Conservation (phyloP, 2,888 invertebrate species). For the Boloria euphrosyne region DNA sequence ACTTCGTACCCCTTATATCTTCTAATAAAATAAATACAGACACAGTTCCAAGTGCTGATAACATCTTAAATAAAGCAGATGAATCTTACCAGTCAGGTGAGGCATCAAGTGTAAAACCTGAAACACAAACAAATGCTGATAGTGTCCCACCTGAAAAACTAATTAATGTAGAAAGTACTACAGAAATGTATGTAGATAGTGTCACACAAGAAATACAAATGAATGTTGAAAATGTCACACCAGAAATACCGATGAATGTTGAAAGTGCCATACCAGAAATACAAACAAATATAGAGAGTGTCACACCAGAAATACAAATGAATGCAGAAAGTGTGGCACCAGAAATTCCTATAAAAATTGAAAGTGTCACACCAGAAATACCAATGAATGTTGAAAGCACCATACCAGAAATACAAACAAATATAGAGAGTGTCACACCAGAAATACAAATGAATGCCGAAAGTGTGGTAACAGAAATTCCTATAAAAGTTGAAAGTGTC, state of each 20-base stretch:
- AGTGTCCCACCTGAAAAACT: too few relatives aligned
- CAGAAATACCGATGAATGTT: not conserved
- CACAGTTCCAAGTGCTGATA: constrained; percentile 6
- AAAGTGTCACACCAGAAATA: too few relatives aligned
- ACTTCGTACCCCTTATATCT: not conserved
- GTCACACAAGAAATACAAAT: too few relatives aligned
- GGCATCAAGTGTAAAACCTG: not conserved
- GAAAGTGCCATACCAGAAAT: not conserved
- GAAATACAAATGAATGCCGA: constrained; percentile 1
- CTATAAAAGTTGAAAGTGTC: too few relatives aligned
- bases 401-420: not conserved
- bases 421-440: constrained; percentile 23
- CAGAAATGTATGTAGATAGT: too few relatives aligned
- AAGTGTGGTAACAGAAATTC: too few relatives aligned
- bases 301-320: constrained; percentile 13
- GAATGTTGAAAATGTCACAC: too few relatives aligned
- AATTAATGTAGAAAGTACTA: too few relatives aligned
- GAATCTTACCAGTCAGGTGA: not conserved
- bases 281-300: not conserved
- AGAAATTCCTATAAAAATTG: too few relatives aligned
- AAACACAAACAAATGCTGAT: too few relatives aligned
- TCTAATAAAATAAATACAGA: constrained; percentile 6
- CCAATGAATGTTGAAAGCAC: too few relatives aligned
- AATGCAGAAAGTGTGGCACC: too few relatives aligned
- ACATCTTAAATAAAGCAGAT: not conserved